Evolutionary conservation across 2,888 invertebrate genomes (phyloP), one percentile per base, ranked within the genome.

Genomic region (Ceramica pisi): DNA sequence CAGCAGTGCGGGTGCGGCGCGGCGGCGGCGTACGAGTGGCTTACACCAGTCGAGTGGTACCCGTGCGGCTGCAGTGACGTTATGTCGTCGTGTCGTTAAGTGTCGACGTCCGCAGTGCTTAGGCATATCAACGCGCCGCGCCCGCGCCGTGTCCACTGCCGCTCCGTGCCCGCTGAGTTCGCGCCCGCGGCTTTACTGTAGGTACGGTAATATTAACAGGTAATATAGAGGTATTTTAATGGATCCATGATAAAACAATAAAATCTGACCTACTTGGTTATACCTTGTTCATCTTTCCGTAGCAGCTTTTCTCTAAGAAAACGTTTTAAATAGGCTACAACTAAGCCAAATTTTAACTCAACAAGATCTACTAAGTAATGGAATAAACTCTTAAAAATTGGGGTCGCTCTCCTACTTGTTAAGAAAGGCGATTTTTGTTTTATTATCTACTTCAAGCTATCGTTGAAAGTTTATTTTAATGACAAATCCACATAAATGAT

Each of bases 301-400:
- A 0, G 10, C 5, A n/a, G 12, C 7, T 48, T 74, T 55, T 23
- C 16, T 1, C 12, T 23, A n/a, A 2, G 3, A 14, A 65, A 55
- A 48, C 21, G 6, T 41, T 46, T 41, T 46, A 26, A 35, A 60
- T 38, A 21, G 10, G 10, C 26, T 23, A 61, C 41, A 44, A 44
- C 50, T 41, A 51, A 51, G 26, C 26, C 35, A 44, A 44, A 35
- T 74, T 46, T 35, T 10, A 35, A 31, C 41, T 26, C 35, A 38
- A 38, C 16, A 31, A 53, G 19, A 14, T 75, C n/a, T 66, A 48
- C 21, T 38, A 50, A 44, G 9, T 75, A 75, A 50, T 46, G 3
- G 19, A 56, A 66, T 75, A 55, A 65, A 41, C 48, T 75, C 19
- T 56, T 65, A 19, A 44, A 57, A 66, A 50, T 50, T 35, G 19